Base-by-base conservation (phyloP, 2,888 invertebrate genomes). In the Timandra comae region DNA sequence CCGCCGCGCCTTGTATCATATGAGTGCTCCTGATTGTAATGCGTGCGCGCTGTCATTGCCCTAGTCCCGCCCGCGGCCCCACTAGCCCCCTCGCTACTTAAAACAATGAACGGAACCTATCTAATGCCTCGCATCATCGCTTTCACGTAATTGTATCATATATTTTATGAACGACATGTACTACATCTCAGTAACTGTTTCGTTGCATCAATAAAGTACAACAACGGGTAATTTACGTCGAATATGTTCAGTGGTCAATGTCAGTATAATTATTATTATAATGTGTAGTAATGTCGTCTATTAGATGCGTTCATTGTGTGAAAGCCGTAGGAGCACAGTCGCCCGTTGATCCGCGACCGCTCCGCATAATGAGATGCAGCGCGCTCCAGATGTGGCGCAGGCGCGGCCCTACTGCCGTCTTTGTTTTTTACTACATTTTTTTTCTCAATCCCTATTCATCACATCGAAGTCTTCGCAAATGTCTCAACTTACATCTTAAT, bases 341-440 rank as follows among this genome's bases (percentile, higher is more conserved):
- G 61, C 54, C 65, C 73, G 70, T 60, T 74, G 68, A 74, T 59
- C 73, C 79, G 77, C 62, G 75, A 76, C 79, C 65, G 72, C 63
- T 69, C 65, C 69, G 67, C 70, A 73, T 80, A 79, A 80, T 78
- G 75, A 76, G 75, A 76, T 79, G 80, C 81, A 77, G 69, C 72
- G 70, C 72, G 69, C 67, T 66, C 77, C 84, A 82, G 80, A 82
- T 82, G 82, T 73, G 75, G 70, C 76, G 75, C 82, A 82, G 78
- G 73, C 81, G 81, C 73, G 73, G 71, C 77, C 65, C 64, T 47
- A 58, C 56, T 60, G 59, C 56, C 61, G 63, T 66, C 77, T 77
- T 78, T 80, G 80, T 72, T 72, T 65, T 65, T 63, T 59, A 60
- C 57, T 48, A 69, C 65, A 67, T 63, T 65, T 70, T 46, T n/a